Base-by-base conservation (phyloP, 2,797 vertebrate genomes). In the Enteromius radiatus region DNA sequence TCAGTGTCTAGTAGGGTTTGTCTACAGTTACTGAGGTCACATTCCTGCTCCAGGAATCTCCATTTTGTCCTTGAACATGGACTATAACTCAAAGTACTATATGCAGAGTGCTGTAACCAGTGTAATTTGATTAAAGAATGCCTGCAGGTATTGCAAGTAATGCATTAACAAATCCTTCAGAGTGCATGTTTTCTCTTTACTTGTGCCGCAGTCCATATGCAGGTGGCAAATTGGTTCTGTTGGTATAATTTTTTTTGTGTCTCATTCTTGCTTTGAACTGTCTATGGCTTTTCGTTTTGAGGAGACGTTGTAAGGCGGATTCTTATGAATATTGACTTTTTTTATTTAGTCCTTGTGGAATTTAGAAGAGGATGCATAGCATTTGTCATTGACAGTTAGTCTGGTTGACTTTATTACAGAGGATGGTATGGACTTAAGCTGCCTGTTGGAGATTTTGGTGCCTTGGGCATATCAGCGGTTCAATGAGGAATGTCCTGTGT, bases 31-130 rank as follows among this genome's bases (percentile, higher is more conserved):
- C 33, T 49, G 59, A 52, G 70, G 80, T 82, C 80, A 82, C 33
- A 82, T 81, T 81, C 31, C 70, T 28, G 15, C 15, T 65, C 31
- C 43, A 52, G 70, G 59, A 81, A 74, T 67, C 71, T 67, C 80
- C 80, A 82, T 82, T 82, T 82, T 81, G 70, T 23, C 70, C 80
- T 81, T 82, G 71, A 82, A 38, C 61, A 56, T 54, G 23, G 61
- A 6, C 70, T 26, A 21, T 76, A 65, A 76, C 71, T 67, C 23
- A 26, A 56, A 28, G 33, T 67, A 12, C 17, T n/a, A 2, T 52
- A 31, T 56, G 41, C 43, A 54, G 3, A 33, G 23, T 70, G 28
- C 52, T 9, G 36, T 28, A 45, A 28, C 10, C n/a, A 64, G 28
- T 61, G 52, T 45, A 33, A 64, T 63, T 73, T 63, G 54, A 64